Evolutionary conservation across 1,140 invertebrate genomes (phyloP), one percentile per base, ranked within the genome.

Genomic region (Philopotamus ludificatus): DNA sequence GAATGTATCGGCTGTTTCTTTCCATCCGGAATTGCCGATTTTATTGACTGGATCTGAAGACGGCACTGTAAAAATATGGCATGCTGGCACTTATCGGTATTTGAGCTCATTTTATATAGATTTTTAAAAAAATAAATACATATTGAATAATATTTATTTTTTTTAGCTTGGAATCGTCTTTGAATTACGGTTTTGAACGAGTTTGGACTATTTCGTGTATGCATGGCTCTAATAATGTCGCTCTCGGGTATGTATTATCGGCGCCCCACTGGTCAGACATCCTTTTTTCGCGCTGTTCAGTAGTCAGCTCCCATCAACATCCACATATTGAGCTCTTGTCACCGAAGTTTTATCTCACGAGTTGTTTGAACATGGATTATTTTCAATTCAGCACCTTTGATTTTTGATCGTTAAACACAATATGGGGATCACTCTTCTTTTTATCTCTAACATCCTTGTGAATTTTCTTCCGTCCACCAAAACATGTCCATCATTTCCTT

Each of bases 21-120:
- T 99, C 80, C 98, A 99, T 81, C 97, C 98, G 0, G 97, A 99
- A 76, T 78, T 99, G 51, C 98, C 98, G 0, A 95, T 99, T 58
- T 90, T 99, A 50, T 79, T 99, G 47, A 98, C 97, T 7, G 97
- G 97, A 1, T 98, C 96, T 1, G 97, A 99, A 81, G 97, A 99
- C 82, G 93, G 93, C 23, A 96, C 94, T 28, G 93, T 99, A 0
- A 81, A 94, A 64, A 89, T 99, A 20, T 99, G 97, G 97, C 97
- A 99, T 77, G 93, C 96, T 0, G 97, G 97, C 71, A 99, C 97
- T 0, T 98, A 99, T 78, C 66, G 68, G 68, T 69, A n/a, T n/a
- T 65, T 54, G 26, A 1, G 20, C 34, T 34, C 41, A 42, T 42
- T 54, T 42, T 42, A 42, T 2, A 42, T 22, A 1, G 1, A 16